Evolutionary conservation across 2,113 vertebrate genomes (phyloP).

Genomic region (Pseudonaja textilis): DNA sequence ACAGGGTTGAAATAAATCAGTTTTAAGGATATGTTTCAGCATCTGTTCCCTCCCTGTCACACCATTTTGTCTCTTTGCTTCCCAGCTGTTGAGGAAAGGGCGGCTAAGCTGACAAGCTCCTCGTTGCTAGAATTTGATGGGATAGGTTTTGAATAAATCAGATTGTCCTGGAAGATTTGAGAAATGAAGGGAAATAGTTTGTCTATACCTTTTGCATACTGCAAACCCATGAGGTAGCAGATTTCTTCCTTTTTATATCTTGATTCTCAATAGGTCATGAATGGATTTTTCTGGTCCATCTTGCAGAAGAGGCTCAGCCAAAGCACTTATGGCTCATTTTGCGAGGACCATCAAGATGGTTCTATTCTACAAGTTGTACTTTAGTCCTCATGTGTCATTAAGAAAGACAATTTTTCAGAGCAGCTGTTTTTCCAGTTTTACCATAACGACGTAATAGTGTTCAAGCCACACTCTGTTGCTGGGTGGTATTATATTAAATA

Average conservation of each 20-base stretch:
- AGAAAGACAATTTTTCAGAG: background rate
- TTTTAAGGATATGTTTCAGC: slow-evolving; percentile 51
- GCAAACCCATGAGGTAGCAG: slow-evolving; percentile 21
- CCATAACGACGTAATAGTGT: background rate
- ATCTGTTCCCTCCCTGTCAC: slow-evolving; percentile 48
- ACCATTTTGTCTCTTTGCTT: slow-evolving; percentile 50
- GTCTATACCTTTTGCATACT: slow-evolving; percentile 28
- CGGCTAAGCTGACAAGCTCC: background rate
- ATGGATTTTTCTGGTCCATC: background rate
- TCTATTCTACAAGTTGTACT: background rate
- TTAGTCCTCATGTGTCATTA: background rate
- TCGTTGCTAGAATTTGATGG: slow-evolving; percentile 18
- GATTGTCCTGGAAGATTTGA: background rate
- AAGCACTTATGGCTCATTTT: background rate
- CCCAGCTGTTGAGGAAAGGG: slow-evolving; percentile 32
- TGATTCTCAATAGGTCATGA: background rate
- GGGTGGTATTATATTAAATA: background rate
- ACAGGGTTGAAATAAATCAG: slow-evolving; percentile 45
- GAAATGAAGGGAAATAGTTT: background rate
- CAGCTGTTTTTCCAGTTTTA: background rate
- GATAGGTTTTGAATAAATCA: slow-evolving; percentile 39
- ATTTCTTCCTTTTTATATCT: background rate
- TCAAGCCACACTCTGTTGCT: background rate
- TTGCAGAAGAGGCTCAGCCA: background rate
- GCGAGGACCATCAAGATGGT: background rate